Percentiles rank a stretch among this genome's conserved stretches.
Evolutionary conservation across 2,888 invertebrate species (phyloP).

Genomic region (Hesperia comma): DNA sequence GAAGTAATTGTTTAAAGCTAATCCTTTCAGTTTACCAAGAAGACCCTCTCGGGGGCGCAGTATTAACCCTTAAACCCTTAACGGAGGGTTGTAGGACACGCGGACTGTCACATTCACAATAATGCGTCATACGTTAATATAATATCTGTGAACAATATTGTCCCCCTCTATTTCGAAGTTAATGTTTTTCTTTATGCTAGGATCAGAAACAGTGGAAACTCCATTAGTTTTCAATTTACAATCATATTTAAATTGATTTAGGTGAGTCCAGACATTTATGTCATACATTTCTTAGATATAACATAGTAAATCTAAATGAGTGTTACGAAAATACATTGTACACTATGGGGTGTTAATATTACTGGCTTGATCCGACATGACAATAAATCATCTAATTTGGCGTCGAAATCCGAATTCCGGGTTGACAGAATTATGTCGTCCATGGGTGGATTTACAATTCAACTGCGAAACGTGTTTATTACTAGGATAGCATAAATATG

Average conservation of each 20-base stretch:
- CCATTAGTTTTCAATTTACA: background rate
- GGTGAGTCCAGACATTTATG: background rate
- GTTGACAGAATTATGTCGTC: conserved; percentile 53
- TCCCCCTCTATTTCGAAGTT: conserved; percentile 52
- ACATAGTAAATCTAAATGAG: conserved; percentile 1
- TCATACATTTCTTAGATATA: conserved; percentile 1
- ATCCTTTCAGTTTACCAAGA: conserved; percentile 77
- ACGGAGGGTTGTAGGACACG: conserved; percentile 67
- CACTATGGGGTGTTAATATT: conserved; percentile 37
- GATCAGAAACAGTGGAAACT: background rate
- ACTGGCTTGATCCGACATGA: conserved; percentile 66
- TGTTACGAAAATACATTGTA: conserved; percentile 15
- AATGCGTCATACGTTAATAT: conserved; percentile 79
- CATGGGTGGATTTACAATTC: conserved; percentile 67
- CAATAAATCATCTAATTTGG: conserved; percentile 82
- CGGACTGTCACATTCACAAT: conserved; percentile 81
- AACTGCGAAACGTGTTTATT: conserved; percentile 74
- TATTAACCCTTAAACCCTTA: conserved; percentile 72
- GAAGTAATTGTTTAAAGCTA: conserved; percentile 71
- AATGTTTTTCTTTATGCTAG: conserved; percentile 18
- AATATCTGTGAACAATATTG: conserved; percentile 78
- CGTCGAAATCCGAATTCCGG: conserved; percentile 68
- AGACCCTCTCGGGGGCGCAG: conserved; percentile 61
- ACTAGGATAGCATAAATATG: conserved; percentile 68
- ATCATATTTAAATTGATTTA: background rate